Evolutionary conservation across 2,797 vertebrate genomes (phyloP), one percentile per base, ranked within the genome.

Genomic region (Cirrhinus molitorella): DNA sequence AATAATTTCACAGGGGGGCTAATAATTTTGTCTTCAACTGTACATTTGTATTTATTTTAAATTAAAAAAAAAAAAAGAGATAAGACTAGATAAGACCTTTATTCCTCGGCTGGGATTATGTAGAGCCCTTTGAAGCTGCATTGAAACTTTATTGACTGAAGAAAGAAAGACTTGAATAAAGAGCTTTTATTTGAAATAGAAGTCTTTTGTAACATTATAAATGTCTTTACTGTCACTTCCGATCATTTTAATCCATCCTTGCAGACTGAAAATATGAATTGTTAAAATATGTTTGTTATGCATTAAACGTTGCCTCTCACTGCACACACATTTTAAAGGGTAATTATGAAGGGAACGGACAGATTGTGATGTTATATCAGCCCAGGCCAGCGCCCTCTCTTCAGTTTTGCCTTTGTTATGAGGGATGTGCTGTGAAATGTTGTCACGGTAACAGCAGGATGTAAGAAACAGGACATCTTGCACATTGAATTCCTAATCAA

Each of bases 391-490:
- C 3, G 3, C 9, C 40, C 55, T 16, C 11, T 76, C 59, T 70
- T 23, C 66, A 45, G 49, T 6, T 23, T 31, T 9, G 25, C 17
- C 34, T 31, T 80, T 57, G 37, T 31, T 57, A 45, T 71, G 37
- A 28, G 57, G 43, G 53, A 81, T 77, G 71, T 74, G 70, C 34
- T 76, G 23, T 74, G 73, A 55, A 61, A 85, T 81, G 66, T 85
- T 81, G 73, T 85, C 73, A 70, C 5, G 45, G 79, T 81, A 77
- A 77, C 84, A 47, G 21, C 7, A 61, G 61, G 51, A 45, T 1
- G 16, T 77, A 77, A 77, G 23, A 78, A 78, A 47, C 28, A 31
- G 43, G 59, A 49, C 63, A 53, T 79, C 72, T 74, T 74, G 49
- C 72, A 37, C 19, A n/a, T 37, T 79, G 45, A 79, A 66, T 79